Percentiles rank a stretch among this genome's conserved stretches.
phyloP scores from a whole-genome alignment of 2,888 invertebrate species.

The Cephalotes varians region DNA sequence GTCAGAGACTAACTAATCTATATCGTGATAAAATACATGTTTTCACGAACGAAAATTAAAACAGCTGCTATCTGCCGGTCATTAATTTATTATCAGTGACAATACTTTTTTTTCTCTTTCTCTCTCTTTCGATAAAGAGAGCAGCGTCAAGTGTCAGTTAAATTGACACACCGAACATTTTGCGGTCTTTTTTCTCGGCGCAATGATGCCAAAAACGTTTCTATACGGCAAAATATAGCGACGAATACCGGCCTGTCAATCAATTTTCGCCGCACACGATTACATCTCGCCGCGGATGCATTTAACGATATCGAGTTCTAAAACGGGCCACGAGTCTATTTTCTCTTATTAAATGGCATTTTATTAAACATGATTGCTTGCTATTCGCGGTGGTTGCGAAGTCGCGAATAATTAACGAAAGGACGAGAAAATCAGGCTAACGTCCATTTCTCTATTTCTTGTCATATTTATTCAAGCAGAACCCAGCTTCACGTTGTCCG shows the following conservation, averaged over 20 bases:
- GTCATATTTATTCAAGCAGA: slow-evolving; percentile 52
- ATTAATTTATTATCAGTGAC: slow-evolving; percentile 36
- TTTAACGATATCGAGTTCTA: slow-evolving; percentile 13
- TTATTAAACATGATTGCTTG: slow-evolving; percentile 11
- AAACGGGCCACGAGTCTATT: not conserved
- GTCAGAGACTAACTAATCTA: slow-evolving; percentile 7
- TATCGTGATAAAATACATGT: slow-evolving; percentile 18
- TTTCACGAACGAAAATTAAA: slow-evolving; percentile 32
- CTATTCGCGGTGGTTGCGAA: not conserved
- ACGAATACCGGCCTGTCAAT: slow-evolving; percentile 40
- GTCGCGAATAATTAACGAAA: slow-evolving; percentile 35
- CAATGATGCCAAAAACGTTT: slow-evolving; percentile 37
- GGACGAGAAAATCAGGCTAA: slow-evolving; percentile 19
- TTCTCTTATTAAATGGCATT: slow-evolving; percentile 6
- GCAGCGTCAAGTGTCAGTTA: slow-evolving; percentile 35
- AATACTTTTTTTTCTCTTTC: slow-evolving; percentile 4
- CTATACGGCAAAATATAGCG: slow-evolving; percentile 34
- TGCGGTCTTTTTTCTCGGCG: slow-evolving; percentile 24
- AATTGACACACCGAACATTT: slow-evolving; percentile 42
- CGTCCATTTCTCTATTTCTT: slow-evolving; percentile 26
- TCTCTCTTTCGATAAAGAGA: slow-evolving; percentile 7
- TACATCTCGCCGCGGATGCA: slow-evolving; percentile 16
- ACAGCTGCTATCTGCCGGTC: not conserved
- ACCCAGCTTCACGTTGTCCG: slow-evolving; percentile 30
- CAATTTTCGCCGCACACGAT: slow-evolving; percentile 43